Evolutionary conservation across 2,888 invertebrate genomes (phyloP).

Genomic region (Fragum fragum): DNA sequence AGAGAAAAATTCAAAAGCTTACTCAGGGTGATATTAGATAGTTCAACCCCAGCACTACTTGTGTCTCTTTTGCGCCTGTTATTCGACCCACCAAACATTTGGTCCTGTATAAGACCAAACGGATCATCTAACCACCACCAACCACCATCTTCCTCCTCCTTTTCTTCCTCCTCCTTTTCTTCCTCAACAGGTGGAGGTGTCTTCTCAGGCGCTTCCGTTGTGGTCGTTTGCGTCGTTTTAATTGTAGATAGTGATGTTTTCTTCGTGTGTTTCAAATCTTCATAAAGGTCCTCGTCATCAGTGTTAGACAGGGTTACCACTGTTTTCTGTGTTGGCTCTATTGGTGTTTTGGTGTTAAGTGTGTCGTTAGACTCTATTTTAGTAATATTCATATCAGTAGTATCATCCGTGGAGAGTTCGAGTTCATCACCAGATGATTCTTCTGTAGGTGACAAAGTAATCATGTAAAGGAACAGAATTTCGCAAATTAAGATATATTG

Average conservation of each 20-base stretch:
- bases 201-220: background rate
- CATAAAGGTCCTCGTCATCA: conserved; percentile 32
- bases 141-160: conserved; percentile 14
- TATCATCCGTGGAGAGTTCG: background rate
- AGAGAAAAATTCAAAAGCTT: too few relatives aligned
- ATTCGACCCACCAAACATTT: background rate
- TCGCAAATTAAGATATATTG: too few relatives aligned
- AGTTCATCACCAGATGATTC: conserved; percentile 7
- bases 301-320: background rate
- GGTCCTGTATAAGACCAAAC: conserved; percentile 2
- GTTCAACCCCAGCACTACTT: background rate
- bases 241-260: background rate
- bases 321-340: background rate
- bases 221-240: conserved; percentile 2
- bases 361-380: background rate
- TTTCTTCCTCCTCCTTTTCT: background rate
- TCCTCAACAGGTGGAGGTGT: background rate
- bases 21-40: conserved; percentile 1
- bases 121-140: conserved; percentile 10
- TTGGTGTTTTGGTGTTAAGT: background rate
- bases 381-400: background rate
- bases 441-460: too few relatives aligned
- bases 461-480: too few relatives aligned
- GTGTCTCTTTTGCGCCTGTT: conserved; percentile 12
- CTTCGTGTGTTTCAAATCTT: background rate